phyloP scores from a whole-genome alignment of 2,797 vertebrate species.

The Calcarius lapponicus region DNA sequence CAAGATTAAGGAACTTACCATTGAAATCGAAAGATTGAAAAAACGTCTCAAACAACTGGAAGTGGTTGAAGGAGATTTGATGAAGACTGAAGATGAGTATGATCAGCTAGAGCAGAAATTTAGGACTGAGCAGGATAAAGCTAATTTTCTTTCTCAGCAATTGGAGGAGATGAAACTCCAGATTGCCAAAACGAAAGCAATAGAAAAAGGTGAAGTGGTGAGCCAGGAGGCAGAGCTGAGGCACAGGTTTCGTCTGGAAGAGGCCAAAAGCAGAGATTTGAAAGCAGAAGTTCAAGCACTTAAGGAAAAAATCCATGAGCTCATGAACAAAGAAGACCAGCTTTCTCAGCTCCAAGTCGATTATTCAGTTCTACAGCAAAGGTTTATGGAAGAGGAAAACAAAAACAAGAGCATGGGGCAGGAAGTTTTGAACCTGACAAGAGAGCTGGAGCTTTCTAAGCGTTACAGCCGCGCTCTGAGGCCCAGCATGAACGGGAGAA shows the following conservation, averaged over 20 bases:
- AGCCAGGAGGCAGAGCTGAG: slow-evolving; percentile 89
- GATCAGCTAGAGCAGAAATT: slow-evolving; percentile 93
- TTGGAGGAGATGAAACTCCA: slow-evolving; percentile 92
- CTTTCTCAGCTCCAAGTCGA: slow-evolving; percentile 93
- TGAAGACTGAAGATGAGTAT: slow-evolving; percentile 97
- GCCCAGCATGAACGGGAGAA: slow-evolving; percentile 87
- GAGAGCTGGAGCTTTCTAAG: slow-evolving; percentile 89
- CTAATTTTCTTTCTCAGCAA: slow-evolving; percentile 86
- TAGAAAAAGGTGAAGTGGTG: slow-evolving; percentile 89
- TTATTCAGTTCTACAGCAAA: slow-evolving; percentile 87
- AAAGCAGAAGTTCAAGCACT: slow-evolving; percentile 91
- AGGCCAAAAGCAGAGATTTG: slow-evolving; percentile 86
- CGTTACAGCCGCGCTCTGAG: slow-evolving; percentile 89
- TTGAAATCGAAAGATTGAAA: slow-evolving; percentile 89
- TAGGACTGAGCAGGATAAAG: slow-evolving; percentile 91
- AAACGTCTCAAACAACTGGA: slow-evolving; percentile 91
- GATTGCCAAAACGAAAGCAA: slow-evolving; percentile 89
- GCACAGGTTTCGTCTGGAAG: slow-evolving; percentile 86
- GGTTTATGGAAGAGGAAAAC: slow-evolving; percentile 87
- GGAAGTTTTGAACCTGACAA: slow-evolving; percentile 84
- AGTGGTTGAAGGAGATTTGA: slow-evolving; percentile 93
- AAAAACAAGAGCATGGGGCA: slow-evolving; percentile 86
- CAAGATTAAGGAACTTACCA: slow-evolving; percentile 86
- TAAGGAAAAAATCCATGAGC: slow-evolving; percentile 96
- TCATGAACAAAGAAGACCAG: slow-evolving; percentile 98